A percentile compares a stretch with the other conserved stretches of the same genome.
Evolutionary conservation across 2,113 vertebrate species (phyloP).

Genomic region (Poecile atricapillus): DNA sequence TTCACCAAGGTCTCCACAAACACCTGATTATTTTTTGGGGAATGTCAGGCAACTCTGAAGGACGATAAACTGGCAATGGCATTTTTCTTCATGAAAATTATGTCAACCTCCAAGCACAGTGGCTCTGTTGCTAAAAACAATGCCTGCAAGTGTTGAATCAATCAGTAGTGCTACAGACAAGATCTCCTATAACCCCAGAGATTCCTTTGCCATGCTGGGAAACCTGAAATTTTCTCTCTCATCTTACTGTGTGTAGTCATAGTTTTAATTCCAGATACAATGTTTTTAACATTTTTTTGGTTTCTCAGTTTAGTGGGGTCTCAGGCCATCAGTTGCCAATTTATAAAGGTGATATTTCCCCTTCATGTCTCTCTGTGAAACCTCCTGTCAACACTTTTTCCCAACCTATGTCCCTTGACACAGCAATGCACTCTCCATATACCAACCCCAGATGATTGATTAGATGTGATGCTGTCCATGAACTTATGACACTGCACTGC

Average conservation of each 20-base stretch:
- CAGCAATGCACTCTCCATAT: background rate
- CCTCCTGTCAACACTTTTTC: background rate
- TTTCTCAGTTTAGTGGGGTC: background rate
- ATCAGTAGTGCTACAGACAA: background rate
- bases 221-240: background rate
- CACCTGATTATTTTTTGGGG: background rate
- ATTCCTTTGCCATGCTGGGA: background rate
- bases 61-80: background rate
- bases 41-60: background rate
- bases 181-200: background rate
- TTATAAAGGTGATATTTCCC: background rate
- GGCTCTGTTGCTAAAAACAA: background rate
- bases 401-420: background rate
- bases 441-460: background rate
- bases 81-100: background rate
- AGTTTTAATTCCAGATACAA: background rate
- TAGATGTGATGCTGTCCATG: background rate
- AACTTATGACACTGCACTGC: background rate
- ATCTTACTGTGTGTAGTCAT: background rate
- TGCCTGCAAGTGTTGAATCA: background rate
- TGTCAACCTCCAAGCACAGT: background rate
- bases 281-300: background rate
- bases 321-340: fast-evolving
- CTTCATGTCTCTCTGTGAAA: background rate
- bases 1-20: background rate